Base-by-base conservation (phyloP, 1,140 invertebrate species). In the Pogonomyrmex californicus region DNA sequence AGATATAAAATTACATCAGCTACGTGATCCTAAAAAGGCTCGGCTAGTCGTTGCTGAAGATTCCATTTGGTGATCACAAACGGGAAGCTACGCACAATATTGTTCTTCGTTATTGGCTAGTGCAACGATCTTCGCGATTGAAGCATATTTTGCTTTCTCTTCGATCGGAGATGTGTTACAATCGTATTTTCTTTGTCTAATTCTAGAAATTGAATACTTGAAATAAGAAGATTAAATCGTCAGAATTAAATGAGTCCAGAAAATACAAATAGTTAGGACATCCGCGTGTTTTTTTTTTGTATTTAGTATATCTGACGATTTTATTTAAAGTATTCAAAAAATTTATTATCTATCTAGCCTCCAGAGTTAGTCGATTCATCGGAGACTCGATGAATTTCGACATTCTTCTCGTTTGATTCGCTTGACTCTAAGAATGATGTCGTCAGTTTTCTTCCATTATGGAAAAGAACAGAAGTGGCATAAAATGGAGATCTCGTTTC, bases 401-500 rank as follows among this genome's bases (percentile, higher is more conserved):
- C n/a, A 33, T 65, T 51, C 23, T 51, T n/a, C 12, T 51, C 23
- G 17, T 47, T 82, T 73, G 49, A 38, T 82, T 14, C 63, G 41
- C 9, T 12, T 58, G 10, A 41, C 41, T 73, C 41, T 38, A 51
- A 44, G 30, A 60, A n/a, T 7, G 30, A 56, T 4, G 12, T 36
- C 17, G 12, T 51, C 44, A 30, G 17, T 49, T 47, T 41, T 5
- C 7, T 30, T 73, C n/a, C 38, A 38, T 65, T 47, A 36, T 75
- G 65, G 73, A 90, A 82, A 70, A 65, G 71, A 17, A 77, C 47
- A 56, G 4, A 86, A 92, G 92, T 92, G 86, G 91, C 89, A 91
- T 91, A 77, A 75, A 75, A 91, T 91, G 91, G 91, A 92, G 91
- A 93, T 92, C 92, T 90, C 66, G 77, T 23, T 86, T 92, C 91